Percentiles rank a stretch among this genome's conserved stretches.
Evolutionary conservation across 1,140 invertebrate genomes (phyloP).

Genomic region (Heterodera schachtii): DNA sequence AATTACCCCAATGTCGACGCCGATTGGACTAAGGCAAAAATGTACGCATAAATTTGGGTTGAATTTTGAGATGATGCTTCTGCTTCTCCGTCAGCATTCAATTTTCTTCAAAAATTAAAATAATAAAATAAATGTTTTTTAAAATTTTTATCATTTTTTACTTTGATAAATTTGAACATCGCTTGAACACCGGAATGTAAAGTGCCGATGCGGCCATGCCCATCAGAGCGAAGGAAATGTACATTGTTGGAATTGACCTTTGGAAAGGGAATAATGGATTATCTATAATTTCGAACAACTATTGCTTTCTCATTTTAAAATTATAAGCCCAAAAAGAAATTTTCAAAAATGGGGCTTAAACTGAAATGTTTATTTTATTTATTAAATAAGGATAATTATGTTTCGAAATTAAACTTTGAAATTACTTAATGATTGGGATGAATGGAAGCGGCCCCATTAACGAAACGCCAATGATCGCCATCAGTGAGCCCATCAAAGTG

Average conservation of each 20-base stretch:
- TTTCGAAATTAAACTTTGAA: neutral
- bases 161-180: slow-evolving; percentile 16
- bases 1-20: slow-evolving; percentile 25
- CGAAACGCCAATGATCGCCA: slow-evolving; percentile 3
- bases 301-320: too few species aligned
- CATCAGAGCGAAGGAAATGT: slow-evolving; percentile 13
- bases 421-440: neutral
- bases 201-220: slow-evolving; percentile 15
- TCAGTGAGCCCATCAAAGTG: slow-evolving; percentile 10
- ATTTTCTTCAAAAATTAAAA: slow-evolving; percentile 9
- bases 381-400: neutral
- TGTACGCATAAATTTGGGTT: slow-evolving; percentile 23
- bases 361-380: too few species aligned
- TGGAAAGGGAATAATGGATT: neutral
- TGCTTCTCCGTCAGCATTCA: neutral
- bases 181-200: slow-evolving; percentile 23
- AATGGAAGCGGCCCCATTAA: slow-evolving; percentile 24
- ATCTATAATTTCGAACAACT: too few species aligned
- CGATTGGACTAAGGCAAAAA: slow-evolving; percentile 25
- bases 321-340: too few species aligned
- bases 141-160: neutral
- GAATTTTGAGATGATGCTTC: neutral
- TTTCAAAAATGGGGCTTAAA: too few species aligned
- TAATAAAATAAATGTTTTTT: neutral
- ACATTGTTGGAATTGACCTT: slow-evolving; percentile 5